phyloP scores from a whole-genome alignment of 2,113 vertebrate genomes.

The Phalacrocorax brasilianus region DNA sequence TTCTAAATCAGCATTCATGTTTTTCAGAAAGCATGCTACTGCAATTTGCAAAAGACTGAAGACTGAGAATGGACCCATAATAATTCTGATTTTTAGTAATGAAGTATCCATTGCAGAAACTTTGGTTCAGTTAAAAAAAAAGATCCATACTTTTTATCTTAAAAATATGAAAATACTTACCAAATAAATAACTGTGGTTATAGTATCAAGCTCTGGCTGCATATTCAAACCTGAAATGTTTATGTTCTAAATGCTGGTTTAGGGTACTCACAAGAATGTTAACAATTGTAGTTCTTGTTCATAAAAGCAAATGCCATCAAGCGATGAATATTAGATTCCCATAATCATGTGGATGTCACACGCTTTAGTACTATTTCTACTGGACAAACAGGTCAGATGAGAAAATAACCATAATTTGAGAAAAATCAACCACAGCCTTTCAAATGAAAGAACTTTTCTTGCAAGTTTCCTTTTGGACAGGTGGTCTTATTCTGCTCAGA shows the following conservation, averaged over 20 bases:
- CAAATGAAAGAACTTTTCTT: not conserved
- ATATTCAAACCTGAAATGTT: not conserved
- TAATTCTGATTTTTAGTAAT: not conserved
- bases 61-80: not conserved
- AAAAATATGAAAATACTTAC: constrained; percentile 13
- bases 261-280: not conserved
- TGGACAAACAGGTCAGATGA: not conserved
- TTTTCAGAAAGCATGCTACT: not conserved
- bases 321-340: not conserved
- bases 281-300: not conserved
- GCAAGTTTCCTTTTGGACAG: not conserved
- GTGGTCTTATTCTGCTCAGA: not conserved
- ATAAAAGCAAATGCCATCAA: not conserved
- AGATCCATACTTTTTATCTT: not conserved
- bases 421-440: not conserved
- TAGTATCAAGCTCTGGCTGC: not conserved
- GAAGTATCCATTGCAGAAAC: not conserved
- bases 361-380: not conserved
- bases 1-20: not conserved
- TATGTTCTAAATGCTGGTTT: not conserved
- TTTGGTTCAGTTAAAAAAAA: not conserved
- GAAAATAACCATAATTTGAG: not conserved
- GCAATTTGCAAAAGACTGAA: not conserved
- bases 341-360: not conserved
- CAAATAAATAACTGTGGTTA: not conserved